Conservation (phyloP, 1,140 invertebrate genomes). For the Lordiphosa clarofinis region DNA sequence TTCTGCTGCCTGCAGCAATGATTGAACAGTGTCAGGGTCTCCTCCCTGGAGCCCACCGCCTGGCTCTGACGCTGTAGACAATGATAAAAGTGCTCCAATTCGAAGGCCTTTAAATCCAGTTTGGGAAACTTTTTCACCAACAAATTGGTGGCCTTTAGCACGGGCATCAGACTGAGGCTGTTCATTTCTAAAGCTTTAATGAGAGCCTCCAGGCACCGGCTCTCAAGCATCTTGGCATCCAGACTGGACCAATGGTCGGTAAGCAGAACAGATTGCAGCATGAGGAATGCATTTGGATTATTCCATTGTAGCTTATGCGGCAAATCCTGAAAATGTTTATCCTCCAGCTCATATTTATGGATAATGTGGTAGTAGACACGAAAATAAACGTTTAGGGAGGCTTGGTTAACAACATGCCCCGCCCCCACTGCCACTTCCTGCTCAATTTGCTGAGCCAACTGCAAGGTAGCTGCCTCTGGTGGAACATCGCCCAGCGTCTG, state of each 20-base stretch:
- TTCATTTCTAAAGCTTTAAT: constrained; percentile 41
- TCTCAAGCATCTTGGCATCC: constrained; percentile 33
- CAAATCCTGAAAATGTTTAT: constrained; percentile 42
- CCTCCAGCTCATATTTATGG: constrained; percentile 49
- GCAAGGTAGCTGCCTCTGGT: constrained; percentile 42
- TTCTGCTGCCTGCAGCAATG: constrained; percentile 40
- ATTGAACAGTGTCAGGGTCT: constrained; percentile 55
- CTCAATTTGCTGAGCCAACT: constrained; percentile 41
- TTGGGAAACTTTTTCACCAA: constrained; percentile 59
- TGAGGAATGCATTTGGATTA: constrained; percentile 37
- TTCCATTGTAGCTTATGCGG: constrained; percentile 17
- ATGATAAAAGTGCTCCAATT: constrained; percentile 67
- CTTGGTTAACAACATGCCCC: constrained; percentile 34
- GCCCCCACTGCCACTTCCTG: constrained; percentile 30
- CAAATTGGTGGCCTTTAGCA: constrained; percentile 62
- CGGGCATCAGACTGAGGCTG: constrained; percentile 40
- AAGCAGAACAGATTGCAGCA: constrained; percentile 54
- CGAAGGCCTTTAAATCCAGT: constrained; percentile 26
- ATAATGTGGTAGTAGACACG: constrained; percentile 62
- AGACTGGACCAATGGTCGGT: constrained; percentile 53
- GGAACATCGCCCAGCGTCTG: constrained; percentile 47
- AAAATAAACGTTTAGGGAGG: constrained; percentile 55
- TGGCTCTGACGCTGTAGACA: constrained; percentile 64
- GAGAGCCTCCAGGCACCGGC: constrained; percentile 43
- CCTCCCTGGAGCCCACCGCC: constrained; percentile 55